Evolutionary conservation across 2,888 invertebrate species (phyloP).

Genomic region (Erebia aethiops): DNA sequence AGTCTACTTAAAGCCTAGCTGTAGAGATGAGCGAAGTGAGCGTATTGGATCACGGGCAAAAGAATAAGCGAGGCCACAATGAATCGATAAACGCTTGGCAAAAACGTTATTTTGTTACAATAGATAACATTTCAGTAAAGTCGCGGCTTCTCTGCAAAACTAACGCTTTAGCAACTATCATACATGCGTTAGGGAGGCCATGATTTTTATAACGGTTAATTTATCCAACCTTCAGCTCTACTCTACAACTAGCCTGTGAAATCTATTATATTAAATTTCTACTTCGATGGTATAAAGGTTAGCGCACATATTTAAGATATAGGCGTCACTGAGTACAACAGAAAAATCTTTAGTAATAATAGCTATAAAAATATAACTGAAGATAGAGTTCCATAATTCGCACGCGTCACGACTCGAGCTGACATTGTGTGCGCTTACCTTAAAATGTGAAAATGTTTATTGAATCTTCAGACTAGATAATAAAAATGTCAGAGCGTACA

Average conservation of each 20-base stretch:
- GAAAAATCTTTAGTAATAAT: neutral
- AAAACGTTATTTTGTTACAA: too few species aligned
- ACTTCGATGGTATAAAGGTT: neutral
- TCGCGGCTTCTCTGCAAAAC: too few species aligned
- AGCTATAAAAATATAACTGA: neutral
- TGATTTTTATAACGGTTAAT: too few species aligned
- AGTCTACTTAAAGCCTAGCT: neutral
- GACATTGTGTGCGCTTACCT: slow-evolving; percentile 15
- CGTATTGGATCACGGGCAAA: neutral
- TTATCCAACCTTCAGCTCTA: too few species aligned
- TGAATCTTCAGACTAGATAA: slow-evolving; percentile 13
- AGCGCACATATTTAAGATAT: neutral
- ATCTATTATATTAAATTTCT: too few species aligned
- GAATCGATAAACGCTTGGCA: too few species aligned
- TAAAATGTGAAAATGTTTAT: slow-evolving; percentile 17
- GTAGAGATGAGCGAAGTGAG: neutral
- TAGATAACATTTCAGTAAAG: too few species aligned
- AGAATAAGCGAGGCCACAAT: too few species aligned
- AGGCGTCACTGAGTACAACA: neutral
- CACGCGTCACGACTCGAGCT: neutral
- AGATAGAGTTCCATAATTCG: neutral
- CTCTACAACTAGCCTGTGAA: too few species aligned
- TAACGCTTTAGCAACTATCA: too few species aligned
- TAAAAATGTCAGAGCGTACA: slow-evolving; percentile 16
- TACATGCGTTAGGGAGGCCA: too few species aligned